Evolutionary conservation across 2,113 vertebrate species (phyloP).

Genomic region (Lontra canadensis): DNA sequence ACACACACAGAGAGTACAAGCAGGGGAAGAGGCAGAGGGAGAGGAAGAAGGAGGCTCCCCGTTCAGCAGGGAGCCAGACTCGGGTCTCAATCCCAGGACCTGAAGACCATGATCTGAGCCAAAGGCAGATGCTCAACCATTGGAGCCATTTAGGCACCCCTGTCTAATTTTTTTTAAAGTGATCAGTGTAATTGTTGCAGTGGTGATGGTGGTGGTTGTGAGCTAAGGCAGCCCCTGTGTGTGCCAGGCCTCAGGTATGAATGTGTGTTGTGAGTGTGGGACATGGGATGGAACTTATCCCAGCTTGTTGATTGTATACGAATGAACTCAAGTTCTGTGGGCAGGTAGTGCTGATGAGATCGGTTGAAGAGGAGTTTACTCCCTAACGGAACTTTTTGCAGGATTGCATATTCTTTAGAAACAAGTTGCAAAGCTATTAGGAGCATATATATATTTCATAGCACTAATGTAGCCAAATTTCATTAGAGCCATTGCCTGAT

Average conservation of each 20-base stretch:
- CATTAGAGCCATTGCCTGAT: background rate
- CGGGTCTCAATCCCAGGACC: too few species aligned
- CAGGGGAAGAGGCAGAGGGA: too few species aligned
- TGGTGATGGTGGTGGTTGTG: background rate
- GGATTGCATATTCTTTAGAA: background rate
- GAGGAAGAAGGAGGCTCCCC: too few species aligned
- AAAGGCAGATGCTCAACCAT: too few species aligned
- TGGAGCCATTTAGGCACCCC: too few species aligned
- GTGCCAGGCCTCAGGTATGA: background rate
- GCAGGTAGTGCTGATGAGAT: background rate
- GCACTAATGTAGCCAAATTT: background rate
- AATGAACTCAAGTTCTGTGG: background rate
- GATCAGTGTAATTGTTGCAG: background rate
- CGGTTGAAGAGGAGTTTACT: background rate
- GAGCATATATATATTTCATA: background rate
- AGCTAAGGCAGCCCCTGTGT: background rate
- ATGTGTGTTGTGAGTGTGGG: background rate
- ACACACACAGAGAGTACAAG: too few species aligned
- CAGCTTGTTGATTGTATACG: background rate
- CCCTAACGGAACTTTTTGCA: background rate
- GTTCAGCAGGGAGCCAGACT: too few species aligned
- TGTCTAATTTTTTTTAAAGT: background rate
- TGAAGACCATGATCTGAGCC: too few species aligned
- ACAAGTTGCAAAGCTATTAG: background rate
- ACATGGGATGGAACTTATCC: too few species aligned